Evolutionary conservation across 1,140 invertebrate species (phyloP).

Genomic region (Drosophila azteca): DNA sequence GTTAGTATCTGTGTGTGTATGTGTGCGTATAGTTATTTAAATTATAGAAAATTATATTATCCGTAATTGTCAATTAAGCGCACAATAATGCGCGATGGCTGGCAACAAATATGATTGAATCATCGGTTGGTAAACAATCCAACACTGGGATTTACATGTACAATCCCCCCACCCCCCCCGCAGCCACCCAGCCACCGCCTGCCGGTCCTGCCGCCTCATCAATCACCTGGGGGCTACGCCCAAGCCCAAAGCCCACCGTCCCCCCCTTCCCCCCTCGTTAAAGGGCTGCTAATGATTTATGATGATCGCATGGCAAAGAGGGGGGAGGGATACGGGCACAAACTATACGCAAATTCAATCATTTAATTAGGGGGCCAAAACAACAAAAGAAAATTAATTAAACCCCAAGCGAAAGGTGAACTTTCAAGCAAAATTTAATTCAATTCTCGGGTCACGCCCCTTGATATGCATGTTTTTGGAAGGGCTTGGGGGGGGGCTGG

Average conservation of each 20-base stretch:
- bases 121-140: constrained; percentile 17
- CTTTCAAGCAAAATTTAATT: constrained; percentile 70
- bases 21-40: constrained; percentile 37
- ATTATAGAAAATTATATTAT: constrained; percentile 56
- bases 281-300: constrained; percentile 76
- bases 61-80: constrained; percentile 42
- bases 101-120: constrained; percentile 22
- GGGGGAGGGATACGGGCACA: constrained; percentile 39
- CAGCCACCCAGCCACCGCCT: constrained; percentile 35
- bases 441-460: constrained; percentile 67
- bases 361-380: constrained; percentile 75
- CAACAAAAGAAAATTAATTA: constrained; percentile 81
- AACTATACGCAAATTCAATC: constrained; percentile 70
- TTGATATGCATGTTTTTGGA: background rate
- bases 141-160: constrained; percentile 31
- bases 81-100: background rate
- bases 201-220: constrained; percentile 58
- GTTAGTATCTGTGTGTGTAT: too few relatives aligned
- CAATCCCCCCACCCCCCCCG: constrained; percentile 65
- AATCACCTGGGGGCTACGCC: constrained; percentile 62
- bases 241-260: constrained; percentile 23
- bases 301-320: constrained; percentile 34
- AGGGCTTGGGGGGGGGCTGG: background rate
- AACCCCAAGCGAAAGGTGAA: constrained; percentile 67
- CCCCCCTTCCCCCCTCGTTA: constrained; percentile 22